Base-by-base conservation (phyloP, 2,888 invertebrate species). In the Drosophila fungiperda region DNA sequence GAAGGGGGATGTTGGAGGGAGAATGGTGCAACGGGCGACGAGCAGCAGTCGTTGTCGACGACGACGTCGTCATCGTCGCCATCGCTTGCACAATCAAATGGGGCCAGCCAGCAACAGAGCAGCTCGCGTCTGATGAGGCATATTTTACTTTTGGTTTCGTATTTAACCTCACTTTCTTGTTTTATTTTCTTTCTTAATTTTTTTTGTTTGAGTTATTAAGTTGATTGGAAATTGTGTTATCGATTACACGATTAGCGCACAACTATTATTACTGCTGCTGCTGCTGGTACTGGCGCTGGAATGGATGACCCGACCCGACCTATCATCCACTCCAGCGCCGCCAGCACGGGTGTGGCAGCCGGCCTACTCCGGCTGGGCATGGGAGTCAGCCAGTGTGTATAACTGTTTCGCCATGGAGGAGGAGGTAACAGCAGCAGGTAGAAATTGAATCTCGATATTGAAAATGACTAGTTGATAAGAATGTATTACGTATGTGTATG, bases 11-110 rank as follows among this genome's bases (percentile, higher is more conserved):
- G 17, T 33, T 29, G 38, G 42, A 64, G 45, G 48, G 78, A 73
- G 68, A 75, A 55, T 76, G 61, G 62, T 71, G 76, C 76, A 80
- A 68, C 72, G 80, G 78, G 76, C 76, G 65, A 76, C 76, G 68
- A 80, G 57, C 76, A 65, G 79, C 62, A 70, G 73, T 75, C 65
- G 59, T 17, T 40, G 55, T 26, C 73, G 64, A 20, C 32, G 38
- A 59, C 61, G 35, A 60, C 54, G 23, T 32, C 53, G 45, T 45
- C 45, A 45, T 50, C 50, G 29, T 69, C 84, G 67, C 48, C 75
- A 81, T 61, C 68, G 82, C 85, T 84, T 82, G 83, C 87, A 83
- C 87, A 87, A 83, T 78, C 75, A 67, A 73, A 69, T 76, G 77
- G 80, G 69, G 77, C 82, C 78, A 64, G 66, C 70, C 23, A 45